Evolutionary conservation across 2,113 vertebrate species (phyloP).

Genomic region (Mastomys coucha): DNA sequence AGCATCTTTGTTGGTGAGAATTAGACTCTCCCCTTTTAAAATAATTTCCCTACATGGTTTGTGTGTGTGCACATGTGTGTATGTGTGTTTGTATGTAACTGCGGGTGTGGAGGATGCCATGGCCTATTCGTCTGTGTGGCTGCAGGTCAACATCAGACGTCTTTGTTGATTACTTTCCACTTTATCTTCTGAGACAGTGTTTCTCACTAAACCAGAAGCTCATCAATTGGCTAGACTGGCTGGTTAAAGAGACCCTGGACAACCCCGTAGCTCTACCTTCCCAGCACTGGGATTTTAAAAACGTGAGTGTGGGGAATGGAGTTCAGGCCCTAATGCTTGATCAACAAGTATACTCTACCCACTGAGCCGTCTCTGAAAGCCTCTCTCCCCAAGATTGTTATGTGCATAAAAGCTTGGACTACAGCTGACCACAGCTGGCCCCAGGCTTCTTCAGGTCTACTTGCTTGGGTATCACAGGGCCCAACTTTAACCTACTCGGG

Average conservation of each 20-base stretch:
- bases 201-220: not conserved
- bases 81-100: not conserved
- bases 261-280: not conserved
- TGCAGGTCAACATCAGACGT: not conserved
- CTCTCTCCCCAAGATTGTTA: not conserved
- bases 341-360: not conserved
- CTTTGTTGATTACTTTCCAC: not conserved
- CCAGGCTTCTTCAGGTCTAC: not conserved
- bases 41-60: not conserved
- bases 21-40: not conserved
- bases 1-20: not conserved
- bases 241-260: not conserved
- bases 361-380: not conserved
- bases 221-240: too few relatives aligned
- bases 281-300: not conserved
- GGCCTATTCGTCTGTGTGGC: too few relatives aligned
- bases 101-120: not conserved
- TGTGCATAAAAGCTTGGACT: not conserved
- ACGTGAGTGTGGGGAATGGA: not conserved
- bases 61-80: not conserved
- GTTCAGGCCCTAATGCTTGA: too few relatives aligned
- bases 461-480: not conserved
- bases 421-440: not conserved
- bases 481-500: not conserved
- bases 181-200: not conserved